Conservation (phyloP, 2,888 invertebrate species). For the Cataglyphis livida region DNA sequence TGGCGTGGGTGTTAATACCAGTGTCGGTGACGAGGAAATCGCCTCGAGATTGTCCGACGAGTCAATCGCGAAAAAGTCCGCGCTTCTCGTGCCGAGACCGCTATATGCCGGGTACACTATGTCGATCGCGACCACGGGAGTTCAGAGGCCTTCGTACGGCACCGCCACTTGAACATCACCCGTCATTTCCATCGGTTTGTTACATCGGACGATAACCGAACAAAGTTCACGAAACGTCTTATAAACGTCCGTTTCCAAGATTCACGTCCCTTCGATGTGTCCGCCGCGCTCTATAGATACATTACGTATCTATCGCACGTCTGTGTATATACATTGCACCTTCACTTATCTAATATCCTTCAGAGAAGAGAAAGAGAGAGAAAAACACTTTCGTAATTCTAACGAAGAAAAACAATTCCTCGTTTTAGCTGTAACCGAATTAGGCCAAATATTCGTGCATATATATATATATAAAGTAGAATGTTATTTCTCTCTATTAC, state of each 20-base stretch:
- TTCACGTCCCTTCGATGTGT: not conserved
- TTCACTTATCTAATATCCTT: not conserved
- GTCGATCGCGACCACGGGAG: slow-evolving; percentile 68
- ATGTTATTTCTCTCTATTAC: not conserved
- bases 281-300: not conserved
- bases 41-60: slow-evolving; percentile 55
- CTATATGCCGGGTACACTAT: slow-evolving; percentile 80
- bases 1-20: slow-evolving; percentile 18
- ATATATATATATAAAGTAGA: not conserved
- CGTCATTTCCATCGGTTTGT: not conserved
- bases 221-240: not conserved
- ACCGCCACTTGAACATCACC: slow-evolving; percentile 78
- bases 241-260: not conserved
- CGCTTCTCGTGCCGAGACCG: slow-evolving; percentile 79
- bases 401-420: not conserved
- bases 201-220: not conserved
- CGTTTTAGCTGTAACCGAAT: not conserved
- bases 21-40: slow-evolving; percentile 40
- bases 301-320: not conserved
- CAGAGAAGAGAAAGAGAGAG: not conserved
- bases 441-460: not conserved
- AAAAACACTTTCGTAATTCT: not conserved
- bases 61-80: slow-evolving; percentile 70
- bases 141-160: slow-evolving; percentile 80
- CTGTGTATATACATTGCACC: not conserved